Conservation (phyloP, 1,140 invertebrate genomes). For the Papilio xuthus region DNA sequence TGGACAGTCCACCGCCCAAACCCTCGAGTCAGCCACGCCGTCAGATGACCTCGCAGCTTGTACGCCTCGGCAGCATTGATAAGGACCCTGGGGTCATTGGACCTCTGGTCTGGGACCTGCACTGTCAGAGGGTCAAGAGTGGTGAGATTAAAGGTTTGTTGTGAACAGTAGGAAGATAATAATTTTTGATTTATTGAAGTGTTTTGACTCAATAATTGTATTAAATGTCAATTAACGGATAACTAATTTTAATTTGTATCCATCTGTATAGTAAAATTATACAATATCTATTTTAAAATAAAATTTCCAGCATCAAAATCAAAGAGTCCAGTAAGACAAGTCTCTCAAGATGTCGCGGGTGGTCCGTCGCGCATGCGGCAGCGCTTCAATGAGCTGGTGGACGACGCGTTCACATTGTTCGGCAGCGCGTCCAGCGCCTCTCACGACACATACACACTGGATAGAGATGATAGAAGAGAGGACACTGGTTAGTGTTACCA, state of each 20-base stretch:
- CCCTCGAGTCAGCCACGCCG: slow-evolving; percentile 59
- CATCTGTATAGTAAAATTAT: too few relatives aligned
- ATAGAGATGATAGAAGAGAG: slow-evolving; percentile 47
- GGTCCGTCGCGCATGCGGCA: slow-evolving; percentile 71
- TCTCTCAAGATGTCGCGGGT: slow-evolving; percentile 45
- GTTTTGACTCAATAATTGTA: too few relatives aligned
- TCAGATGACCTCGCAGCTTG: slow-evolving; percentile 73
- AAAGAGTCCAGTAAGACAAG: slow-evolving; percentile 52
- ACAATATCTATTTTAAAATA: neutral
- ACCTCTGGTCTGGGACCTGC: slow-evolving; percentile 90
- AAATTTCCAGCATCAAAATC: slow-evolving; percentile 59
- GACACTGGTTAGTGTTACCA: slow-evolving; percentile 43
- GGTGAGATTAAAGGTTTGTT: slow-evolving; percentile 48
- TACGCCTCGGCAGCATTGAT: slow-evolving; percentile 83
- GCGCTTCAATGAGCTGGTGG: slow-evolving; percentile 77
- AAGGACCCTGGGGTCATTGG: slow-evolving; percentile 92
- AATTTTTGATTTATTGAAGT: neutral
- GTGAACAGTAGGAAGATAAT: neutral
- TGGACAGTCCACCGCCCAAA: slow-evolving; percentile 73
- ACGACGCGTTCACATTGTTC: slow-evolving; percentile 76
- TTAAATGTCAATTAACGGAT: too few relatives aligned
- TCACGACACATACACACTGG: slow-evolving; percentile 55
- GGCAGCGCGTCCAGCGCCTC: slow-evolving; percentile 65
- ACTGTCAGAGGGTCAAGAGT: slow-evolving; percentile 79
- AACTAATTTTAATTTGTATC: too few relatives aligned